Evolutionary conservation across 2,113 vertebrate species (phyloP), one percentile per base, ranked within the genome.

Genomic region (Planiliza haematocheilus): DNA sequence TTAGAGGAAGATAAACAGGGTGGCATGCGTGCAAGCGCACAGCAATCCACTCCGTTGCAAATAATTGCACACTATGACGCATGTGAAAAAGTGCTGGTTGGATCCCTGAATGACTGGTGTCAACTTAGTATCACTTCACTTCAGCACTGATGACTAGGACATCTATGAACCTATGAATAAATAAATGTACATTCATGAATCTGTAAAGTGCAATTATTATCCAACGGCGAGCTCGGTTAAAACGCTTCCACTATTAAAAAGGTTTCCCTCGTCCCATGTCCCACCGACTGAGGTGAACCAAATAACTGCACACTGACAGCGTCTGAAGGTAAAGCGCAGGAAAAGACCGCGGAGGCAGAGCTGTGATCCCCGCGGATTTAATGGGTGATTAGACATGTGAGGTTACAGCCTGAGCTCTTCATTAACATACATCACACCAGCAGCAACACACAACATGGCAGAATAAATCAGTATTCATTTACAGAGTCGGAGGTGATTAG

Each of bases 361-460:
- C 41, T 57, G 53, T 69, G 17, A 70, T 76, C 74, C 62, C 73
- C 57, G 66, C 51, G 64, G 77, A 81, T 64, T 30, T 48, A 37
- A 30, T 41, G 12, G 66, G 16, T 52, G 55, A 80, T 52, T 30
- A 59, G 58, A 75, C 62, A 46, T 56, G 67, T 36, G 58, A 72
- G 10, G 49, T 55, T 34, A 64, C 73, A 81, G 61, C 38, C 67
- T 45, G 61, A 79, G 61, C 69, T 68, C 72, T 73, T 88, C 78
- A 81, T 86, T 86, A 90, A 84, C 77, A 84, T 68, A 76, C 30
- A 78, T 81, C 76, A 68, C 86, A 84, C 80, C 78, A 77, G 37
- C 66, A 79, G 68, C 61, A 39, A 37, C 70, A 42, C 69, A 68
- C 37, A 61, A 42, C 67, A 62, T 38, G 34, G 34, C 49, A 82